Evolutionary conservation across 1,140 invertebrate genomes (phyloP), one percentile per base, ranked within the genome.

Genomic region (Hylaeus volcanicus): DNA sequence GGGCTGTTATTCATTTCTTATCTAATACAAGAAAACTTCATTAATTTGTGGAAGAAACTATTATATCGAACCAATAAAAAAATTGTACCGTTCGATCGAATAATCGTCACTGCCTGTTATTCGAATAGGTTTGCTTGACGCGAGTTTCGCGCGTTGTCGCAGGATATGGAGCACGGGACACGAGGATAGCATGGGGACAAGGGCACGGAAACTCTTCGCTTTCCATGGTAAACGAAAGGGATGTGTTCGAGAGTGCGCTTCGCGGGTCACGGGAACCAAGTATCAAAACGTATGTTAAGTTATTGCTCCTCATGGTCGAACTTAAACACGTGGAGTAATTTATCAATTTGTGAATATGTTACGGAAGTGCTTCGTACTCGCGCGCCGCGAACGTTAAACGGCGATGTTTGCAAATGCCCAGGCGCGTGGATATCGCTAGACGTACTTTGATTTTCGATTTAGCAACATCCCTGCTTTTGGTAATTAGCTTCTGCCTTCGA

Each of bases 291-390:
- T 83, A 87, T 80, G 86, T 88, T 88, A 87, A 88, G 86, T 88
- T 88, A 88, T 88, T 88, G 85, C 79, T 82, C 86, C 83, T 88
- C 86, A 88, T 87, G 86, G 86, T 88, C 86, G 86, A 88, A 87
- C 86, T 88, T 88, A 88, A 88, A 88, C 86, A 88, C 86, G 85
- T 88, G 86, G 85, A 88, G 86, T 88, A 88, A 88, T 88, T 88
- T 88, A 88, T 87, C 86, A 88, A 88, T 88, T 86, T 88, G 82
- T 79, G 86, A 88, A 88, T 88, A 88, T 88, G 86, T 88, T 88
- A 88, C 86, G 86, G 86, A 88, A 88, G 86, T 83, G 85, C 65
- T 86, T 86, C 70, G 76, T 83, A 79, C 81, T 83, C 70, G 76
- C 63, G 77, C 81, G 70, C 69, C 76, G 69, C 64, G 65, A 81